These are phyloP conservation scores for Microtus ochrogaster DNA, from an alignment of 2,113 vertebrate species.

Conservation along the genomic window DNA sequence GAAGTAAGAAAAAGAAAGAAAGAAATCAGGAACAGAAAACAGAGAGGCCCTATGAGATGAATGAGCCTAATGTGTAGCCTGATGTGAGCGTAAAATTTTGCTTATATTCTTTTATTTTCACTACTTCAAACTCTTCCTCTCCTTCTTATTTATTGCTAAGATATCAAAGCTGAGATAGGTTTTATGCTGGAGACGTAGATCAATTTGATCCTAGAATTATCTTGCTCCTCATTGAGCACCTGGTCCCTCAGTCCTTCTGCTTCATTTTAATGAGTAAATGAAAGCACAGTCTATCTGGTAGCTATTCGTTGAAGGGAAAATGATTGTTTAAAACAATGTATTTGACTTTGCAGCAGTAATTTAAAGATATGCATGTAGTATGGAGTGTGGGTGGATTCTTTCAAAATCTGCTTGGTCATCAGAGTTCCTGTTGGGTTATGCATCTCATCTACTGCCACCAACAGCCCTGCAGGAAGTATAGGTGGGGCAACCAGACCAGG, in stretches of 20 bases:
- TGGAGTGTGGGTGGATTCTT: not conserved
- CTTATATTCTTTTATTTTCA: not conserved
- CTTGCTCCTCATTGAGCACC: not conserved
- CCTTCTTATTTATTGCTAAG: not conserved
- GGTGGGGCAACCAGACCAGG: too few species aligned
- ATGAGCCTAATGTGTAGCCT: not conserved
- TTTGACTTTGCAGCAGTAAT: not conserved
- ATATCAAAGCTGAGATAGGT: not conserved
- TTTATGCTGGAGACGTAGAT: not conserved
- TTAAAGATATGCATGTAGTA: not conserved
- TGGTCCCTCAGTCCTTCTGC: not conserved
- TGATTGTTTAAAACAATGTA: not conserved
- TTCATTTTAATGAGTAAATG: not conserved
- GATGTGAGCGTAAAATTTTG: not conserved
- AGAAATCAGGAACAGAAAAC: not conserved
- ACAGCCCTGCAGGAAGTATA: too few species aligned
- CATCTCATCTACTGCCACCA: not conserved
- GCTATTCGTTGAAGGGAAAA: not conserved
- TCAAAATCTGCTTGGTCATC: not conserved
- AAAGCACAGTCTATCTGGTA: not conserved
- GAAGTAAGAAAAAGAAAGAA: not conserved
- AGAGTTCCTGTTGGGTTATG: not conserved
- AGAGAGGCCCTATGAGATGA: not conserved
- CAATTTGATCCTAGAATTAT: not conserved
- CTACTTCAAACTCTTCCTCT: not conserved